Evolutionary conservation across 2,888 invertebrate genomes (phyloP).

Genomic region (Podabrus alpinus): DNA sequence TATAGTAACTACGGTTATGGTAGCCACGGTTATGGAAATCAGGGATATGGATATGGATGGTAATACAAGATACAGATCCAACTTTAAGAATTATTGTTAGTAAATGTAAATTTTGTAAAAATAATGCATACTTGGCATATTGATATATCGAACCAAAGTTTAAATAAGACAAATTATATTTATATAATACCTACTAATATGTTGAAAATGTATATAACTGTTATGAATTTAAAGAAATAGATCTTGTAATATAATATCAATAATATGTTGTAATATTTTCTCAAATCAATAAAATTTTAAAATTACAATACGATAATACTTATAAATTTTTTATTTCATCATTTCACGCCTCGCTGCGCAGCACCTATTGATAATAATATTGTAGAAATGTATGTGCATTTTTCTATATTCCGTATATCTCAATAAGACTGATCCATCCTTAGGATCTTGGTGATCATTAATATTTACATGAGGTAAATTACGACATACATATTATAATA

Average conservation of each 20-base stretch:
- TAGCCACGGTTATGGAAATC: conserved; percentile 9
- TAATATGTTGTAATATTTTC: not conserved
- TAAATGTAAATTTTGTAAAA: not conserved
- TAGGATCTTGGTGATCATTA: no score
- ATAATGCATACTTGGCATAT: not conserved
- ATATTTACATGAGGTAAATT: no score
- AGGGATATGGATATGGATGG: conserved; percentile 1
- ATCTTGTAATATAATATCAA: not conserved
- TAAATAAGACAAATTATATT: not conserved
- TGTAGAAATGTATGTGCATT: no score
- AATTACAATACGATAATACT: not conserved
- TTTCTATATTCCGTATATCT: no score
- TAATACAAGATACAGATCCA: not conserved
- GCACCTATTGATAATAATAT: no score
- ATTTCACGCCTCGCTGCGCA: no score
- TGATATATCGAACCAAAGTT: not conserved
- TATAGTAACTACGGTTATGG: not conserved
- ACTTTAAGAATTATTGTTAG: not conserved
- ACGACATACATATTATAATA: no score
- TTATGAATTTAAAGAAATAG: not conserved
- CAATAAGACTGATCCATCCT: no score
- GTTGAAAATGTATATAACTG: not conserved
- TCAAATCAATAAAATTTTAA: not conserved
- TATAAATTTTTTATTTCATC: not conserved
- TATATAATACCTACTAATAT: not conserved